Conservation (phyloP, 2,797 vertebrate species). For the Platyrinchus mystaceus region DNA sequence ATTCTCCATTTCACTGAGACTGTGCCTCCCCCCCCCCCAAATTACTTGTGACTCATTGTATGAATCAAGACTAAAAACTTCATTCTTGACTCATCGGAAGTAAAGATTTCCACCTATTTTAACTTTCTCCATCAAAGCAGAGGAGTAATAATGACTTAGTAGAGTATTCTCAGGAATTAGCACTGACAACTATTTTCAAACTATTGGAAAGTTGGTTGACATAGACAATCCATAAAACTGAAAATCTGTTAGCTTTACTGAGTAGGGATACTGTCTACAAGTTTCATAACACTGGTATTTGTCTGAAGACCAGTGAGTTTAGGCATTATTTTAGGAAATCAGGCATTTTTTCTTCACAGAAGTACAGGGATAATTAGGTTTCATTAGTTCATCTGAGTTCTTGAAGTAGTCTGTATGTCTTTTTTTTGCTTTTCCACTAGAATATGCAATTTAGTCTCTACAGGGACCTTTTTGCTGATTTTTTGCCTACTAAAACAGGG, state of each 20-base stretch:
- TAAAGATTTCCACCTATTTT: constrained; percentile 5
- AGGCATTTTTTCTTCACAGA: not conserved
- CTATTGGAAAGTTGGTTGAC: not conserved
- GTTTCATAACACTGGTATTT: not conserved
- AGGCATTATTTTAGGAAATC: not conserved
- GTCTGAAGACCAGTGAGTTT: not conserved
- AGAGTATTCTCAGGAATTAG: not conserved
- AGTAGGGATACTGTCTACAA: not conserved
- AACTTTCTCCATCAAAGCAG: not conserved
- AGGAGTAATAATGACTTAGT: not conserved
- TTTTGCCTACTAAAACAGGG: not conserved
- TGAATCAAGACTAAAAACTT: not conserved
- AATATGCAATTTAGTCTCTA: not conserved
- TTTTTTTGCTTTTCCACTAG: not conserved
- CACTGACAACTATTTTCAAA: not conserved
- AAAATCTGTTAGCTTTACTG: not conserved
- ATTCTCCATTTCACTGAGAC: not conserved
- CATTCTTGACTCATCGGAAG: not conserved
- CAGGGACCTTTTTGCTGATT: not conserved
- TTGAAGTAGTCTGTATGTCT: not conserved
- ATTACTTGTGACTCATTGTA: not conserved
- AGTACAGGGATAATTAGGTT: not conserved
- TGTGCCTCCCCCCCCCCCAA: not conserved
- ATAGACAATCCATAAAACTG: not conserved
- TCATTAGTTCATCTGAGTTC: not conserved